Evolutionary conservation across 1,140 invertebrate genomes (phyloP).

Genomic region (Octopus sinensis): DNA sequence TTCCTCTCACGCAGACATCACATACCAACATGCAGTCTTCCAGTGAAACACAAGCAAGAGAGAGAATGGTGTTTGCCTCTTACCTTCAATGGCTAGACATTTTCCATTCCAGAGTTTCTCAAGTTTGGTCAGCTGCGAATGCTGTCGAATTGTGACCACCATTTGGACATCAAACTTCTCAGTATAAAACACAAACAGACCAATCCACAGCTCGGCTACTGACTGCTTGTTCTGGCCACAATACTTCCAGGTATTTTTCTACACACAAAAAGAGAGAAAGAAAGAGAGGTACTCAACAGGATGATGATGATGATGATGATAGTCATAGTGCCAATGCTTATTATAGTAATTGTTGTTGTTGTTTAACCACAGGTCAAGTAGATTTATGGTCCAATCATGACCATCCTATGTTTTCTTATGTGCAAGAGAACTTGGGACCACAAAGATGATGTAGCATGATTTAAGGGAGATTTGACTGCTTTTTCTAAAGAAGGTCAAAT

Average conservation of each 20-base stretch:
- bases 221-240: constrained; percentile 59
- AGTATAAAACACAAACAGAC: constrained; percentile 63
- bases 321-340: too few species aligned
- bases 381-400: too few species aligned
- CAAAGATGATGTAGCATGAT: too few species aligned
- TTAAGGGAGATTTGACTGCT: too few species aligned
- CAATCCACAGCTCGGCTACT: constrained; percentile 63
- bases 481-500: too few species aligned
- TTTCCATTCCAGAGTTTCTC: constrained; percentile 65
- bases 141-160: constrained; percentile 63
- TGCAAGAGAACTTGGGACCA: too few species aligned
- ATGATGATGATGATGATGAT: too few species aligned
- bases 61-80: not conserved
- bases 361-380: too few species aligned
- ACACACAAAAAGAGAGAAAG: constrained; percentile 33
- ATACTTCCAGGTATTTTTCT: constrained; percentile 59
- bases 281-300: too few species aligned
- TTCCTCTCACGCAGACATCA: not conserved
- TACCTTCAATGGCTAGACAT: constrained; percentile 64
- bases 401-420: too few species aligned
- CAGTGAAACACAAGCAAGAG: too few species aligned
- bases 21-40: not conserved
- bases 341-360: too few species aligned
- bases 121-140: constrained; percentile 58
- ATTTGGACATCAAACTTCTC: constrained; percentile 63